phyloP scores from a whole-genome alignment of 2,888 invertebrate species.

The Dasysyrphus albostriatus region DNA sequence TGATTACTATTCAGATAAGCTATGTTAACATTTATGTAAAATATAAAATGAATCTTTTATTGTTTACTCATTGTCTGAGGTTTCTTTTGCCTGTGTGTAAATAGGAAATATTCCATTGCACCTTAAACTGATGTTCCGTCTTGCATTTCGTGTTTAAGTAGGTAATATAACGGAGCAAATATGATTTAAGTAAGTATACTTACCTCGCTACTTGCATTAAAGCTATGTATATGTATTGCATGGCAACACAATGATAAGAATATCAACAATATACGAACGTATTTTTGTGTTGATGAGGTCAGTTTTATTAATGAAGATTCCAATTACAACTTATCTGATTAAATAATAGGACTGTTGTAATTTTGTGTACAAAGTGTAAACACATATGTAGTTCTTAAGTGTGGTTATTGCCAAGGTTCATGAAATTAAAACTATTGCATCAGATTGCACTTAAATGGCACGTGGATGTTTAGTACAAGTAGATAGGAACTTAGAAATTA shows the following conservation, averaged over 20 bases:
- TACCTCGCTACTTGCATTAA: not conserved
- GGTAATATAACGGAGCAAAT: not conserved
- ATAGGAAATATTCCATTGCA: conserved; percentile 36
- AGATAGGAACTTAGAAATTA: not conserved
- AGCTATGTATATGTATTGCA: not conserved
- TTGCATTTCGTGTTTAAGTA: not conserved
- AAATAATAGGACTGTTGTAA: conserved; percentile 12
- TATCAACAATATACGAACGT: not conserved
- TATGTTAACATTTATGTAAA: conserved; percentile 3
- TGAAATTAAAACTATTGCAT: conserved; percentile 28
- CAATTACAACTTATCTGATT: conserved; percentile 9
- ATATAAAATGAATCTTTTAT: not conserved
- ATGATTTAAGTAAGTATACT: conserved; percentile 1
- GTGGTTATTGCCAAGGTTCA: conserved; percentile 14
- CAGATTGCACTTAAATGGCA: conserved; percentile 14
- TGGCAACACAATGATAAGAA: conserved; percentile 26
- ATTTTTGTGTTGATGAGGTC: conserved; percentile 37
- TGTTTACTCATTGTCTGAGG: conserved; percentile 14
- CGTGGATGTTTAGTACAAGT: conserved; percentile 1
- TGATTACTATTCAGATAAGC: not conserved
- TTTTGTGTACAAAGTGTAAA: conserved; percentile 29
- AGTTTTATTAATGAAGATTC: conserved; percentile 31
- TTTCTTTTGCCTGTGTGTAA: not conserved
- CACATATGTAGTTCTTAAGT: not conserved
- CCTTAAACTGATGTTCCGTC: not conserved